A percentile compares a stretch with the other conserved stretches of the same genome.
These are phyloP conservation scores for Eristalis pertinax DNA, from an alignment of 2,888 invertebrate genomes.

Conservation along the genomic window DNA sequence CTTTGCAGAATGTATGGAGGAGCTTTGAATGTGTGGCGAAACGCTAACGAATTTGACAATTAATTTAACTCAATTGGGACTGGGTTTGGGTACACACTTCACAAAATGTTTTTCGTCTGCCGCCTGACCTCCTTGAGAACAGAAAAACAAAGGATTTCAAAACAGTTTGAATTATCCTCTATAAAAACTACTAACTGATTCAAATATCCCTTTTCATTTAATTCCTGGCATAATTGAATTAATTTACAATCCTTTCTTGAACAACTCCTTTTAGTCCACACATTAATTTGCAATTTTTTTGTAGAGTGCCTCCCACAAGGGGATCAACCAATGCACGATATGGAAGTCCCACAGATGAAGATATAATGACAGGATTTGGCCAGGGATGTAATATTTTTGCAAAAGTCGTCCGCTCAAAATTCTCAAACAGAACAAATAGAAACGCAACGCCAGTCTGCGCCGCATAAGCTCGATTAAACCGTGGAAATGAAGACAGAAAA, in stretches of 20 bases:
- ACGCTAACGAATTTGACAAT: too few relatives aligned
- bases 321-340: constrained; percentile 20
- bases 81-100: too few relatives aligned
- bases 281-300: constrained; percentile 43
- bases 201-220: too few relatives aligned
- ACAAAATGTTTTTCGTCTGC: too few relatives aligned
- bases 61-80: too few relatives aligned
- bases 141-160: too few relatives aligned
- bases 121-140: too few relatives aligned
- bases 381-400: constrained; percentile 32
- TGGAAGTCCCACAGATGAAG: constrained; percentile 50
- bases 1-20: too few relatives aligned
- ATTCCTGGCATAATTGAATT: not conserved
- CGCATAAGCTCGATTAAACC: constrained; percentile 4
- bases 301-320: constrained; percentile 9
- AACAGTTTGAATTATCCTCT: too few relatives aligned
- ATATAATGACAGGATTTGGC: constrained; percentile 52
- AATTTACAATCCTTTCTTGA: constrained; percentile 20
- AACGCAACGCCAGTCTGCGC: not conserved
- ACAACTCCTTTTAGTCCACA: constrained; percentile 29
- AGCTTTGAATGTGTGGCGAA: too few relatives aligned
- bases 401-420: constrained; percentile 11
- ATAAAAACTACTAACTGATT: too few relatives aligned
- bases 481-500: not conserved
- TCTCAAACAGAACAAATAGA: not conserved